Evolutionary conservation across 1,140 invertebrate genomes (phyloP), one percentile per base, ranked within the genome.

Genomic region (Melitaea cinxia): DNA sequence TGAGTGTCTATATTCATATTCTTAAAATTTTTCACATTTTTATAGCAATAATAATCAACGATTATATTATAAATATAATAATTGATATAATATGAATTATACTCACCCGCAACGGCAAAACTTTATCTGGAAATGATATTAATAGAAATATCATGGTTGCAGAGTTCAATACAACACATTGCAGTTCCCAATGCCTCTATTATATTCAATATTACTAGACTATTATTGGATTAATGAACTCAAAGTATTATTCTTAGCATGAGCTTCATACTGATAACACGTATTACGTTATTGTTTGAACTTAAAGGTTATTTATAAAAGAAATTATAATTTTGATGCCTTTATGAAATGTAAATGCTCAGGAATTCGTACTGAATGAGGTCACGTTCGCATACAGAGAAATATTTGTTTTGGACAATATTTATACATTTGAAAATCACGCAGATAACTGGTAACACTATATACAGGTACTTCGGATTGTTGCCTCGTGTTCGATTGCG

Each of bases 161-260:
- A 71, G 80, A 82, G 83, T 83, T 88, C 82, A 84, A 76, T 73
- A 81, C 71, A 76, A 73, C 72, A 77, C 59, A n/a, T n/a, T 62
- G 72, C 72, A 71, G 69, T 75, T 79, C 69, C 77, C 76, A 85
- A 83, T 82, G 75, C 69, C 67, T 63, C 73, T 68, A 68, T 78
- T 81, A 76, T 80, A 65, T 67, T 72, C 69, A 74, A 70, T 77
- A 75, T 73, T 54, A 60, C 68, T 63, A 67, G 68, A 68, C 62
- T 77, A 73, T 81, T 83, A 86, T 79, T 73, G 79, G 76, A 83
- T 77, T 82, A 81, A 81, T 82, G 80, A 83, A 83, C 75, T 72
- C 65, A 65, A 68, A 70, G 62, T 63, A 69, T 66, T 75, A 77
- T 75, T 78, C 64, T 72, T 70, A 67, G 59, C 45, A 54, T 39